A percentile compares a stretch with the other conserved stretches of the same genome.
Conservation (phyloP, 1,140 invertebrate genomes). For the Rhysida immarginata region DNA sequence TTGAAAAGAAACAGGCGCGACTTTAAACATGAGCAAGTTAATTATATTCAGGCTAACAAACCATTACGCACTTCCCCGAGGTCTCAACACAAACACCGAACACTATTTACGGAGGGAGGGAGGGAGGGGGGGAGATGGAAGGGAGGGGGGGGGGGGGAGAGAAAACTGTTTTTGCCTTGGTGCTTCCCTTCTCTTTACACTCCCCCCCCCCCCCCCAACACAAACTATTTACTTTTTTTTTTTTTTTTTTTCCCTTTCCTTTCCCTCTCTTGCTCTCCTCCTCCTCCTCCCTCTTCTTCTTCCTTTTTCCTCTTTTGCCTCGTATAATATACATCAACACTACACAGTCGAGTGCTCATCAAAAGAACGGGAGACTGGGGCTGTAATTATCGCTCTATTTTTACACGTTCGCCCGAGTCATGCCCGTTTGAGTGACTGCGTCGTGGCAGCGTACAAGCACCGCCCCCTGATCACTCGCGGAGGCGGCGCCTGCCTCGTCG, state of each 20-base stretch:
- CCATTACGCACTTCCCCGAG: too few species aligned
- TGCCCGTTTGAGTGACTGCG: not conserved
- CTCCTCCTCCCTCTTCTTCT: not conserved
- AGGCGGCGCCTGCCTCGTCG: not conserved
- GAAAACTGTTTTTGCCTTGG: too few species aligned
- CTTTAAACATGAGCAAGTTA: too few species aligned
- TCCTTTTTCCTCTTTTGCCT: not conserved
- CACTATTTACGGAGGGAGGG: too few species aligned
- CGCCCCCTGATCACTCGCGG: not conserved
- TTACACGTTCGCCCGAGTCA: constrained; percentile 7
- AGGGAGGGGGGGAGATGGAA: too few species aligned
- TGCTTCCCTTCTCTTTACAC: not conserved
- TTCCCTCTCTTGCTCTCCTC: not conserved
- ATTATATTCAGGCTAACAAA: too few species aligned
- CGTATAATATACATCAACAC: constrained; percentile 11
- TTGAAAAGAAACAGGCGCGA: too few species aligned
- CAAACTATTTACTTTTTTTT: not conserved
- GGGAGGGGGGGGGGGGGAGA: too few species aligned
- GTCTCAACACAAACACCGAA: too few species aligned
- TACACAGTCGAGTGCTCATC: constrained; percentile 10
- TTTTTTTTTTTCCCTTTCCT: not conserved
- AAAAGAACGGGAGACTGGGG: constrained; percentile 6
- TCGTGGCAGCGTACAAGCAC: not conserved
- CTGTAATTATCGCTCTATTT: constrained; percentile 10
- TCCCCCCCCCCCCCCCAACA: not conserved